phyloP scores from a whole-genome alignment of 2,113 vertebrate genomes.

The Phyllostomus hastatus region DNA sequence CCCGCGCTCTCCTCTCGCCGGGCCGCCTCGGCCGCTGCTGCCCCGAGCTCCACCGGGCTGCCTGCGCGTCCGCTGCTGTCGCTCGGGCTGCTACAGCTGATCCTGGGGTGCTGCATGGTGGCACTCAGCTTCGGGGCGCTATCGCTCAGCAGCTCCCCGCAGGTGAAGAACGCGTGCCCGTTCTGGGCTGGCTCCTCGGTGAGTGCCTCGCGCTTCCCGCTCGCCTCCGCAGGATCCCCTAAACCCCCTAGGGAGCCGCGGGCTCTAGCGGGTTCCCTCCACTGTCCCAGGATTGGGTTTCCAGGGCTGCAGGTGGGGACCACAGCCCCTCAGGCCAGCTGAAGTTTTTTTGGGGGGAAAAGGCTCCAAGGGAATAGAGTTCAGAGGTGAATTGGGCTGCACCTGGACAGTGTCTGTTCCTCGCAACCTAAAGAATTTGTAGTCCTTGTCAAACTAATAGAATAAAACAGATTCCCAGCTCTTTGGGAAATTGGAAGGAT shows the following conservation, averaged over 20 bases:
- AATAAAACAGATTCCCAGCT: background rate
- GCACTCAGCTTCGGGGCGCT: slow-evolving; percentile 87
- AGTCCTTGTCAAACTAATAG: background rate
- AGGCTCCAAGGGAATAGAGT: background rate
- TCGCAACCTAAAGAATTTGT: background rate
- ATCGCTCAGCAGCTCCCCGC: slow-evolving; percentile 82
- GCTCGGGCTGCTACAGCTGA: slow-evolving; percentile 87
- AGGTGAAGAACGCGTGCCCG: slow-evolving; percentile 84
- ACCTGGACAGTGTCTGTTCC: background rate
- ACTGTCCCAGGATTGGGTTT: background rate
- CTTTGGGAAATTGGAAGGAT: background rate
- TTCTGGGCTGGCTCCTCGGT: slow-evolving; percentile 91
- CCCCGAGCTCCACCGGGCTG: slow-evolving; percentile 58
- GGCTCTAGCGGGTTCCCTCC: background rate
- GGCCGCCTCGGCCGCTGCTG: slow-evolving; percentile 31
- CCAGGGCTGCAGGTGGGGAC: background rate
- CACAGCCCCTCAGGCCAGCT: background rate
- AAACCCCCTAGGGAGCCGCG: rapidly evolving
- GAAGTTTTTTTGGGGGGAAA: background rate
- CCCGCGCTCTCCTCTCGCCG: slow-evolving; percentile 50
- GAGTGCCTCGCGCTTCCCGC: slow-evolving; percentile 69
- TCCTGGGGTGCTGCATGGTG: slow-evolving; percentile 88
- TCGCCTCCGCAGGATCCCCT: too few relatives aligned
- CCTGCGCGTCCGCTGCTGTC: slow-evolving; percentile 83
- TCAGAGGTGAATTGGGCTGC: background rate